Percentiles rank a stretch among this genome's conserved stretches.
These are phyloP conservation scores for Bacillus rossius DNA, from an alignment of 1,140 invertebrate species.

Conservation along the genomic window DNA sequence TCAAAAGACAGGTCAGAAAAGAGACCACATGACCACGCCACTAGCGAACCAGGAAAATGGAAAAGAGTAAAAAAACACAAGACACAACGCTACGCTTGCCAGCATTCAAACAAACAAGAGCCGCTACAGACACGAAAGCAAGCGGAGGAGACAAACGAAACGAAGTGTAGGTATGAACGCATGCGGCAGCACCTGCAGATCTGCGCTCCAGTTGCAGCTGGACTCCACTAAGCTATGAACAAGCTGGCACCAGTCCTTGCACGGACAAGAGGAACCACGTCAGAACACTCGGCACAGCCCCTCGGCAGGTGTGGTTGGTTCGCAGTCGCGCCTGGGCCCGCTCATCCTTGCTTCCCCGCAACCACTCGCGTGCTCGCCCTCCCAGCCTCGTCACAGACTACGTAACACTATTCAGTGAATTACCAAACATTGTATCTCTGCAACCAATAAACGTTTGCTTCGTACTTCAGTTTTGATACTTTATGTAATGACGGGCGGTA, in stretches of 20 bases:
- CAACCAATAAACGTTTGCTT: no score
- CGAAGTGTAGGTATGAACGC: slow-evolving; percentile 1
- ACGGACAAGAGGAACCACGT: slow-evolving; percentile 16
- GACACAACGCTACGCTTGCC: slow-evolving; percentile 13
- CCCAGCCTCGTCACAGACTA: no score
- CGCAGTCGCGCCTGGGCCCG: no score
- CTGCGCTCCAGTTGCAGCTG: slow-evolving; percentile 66
- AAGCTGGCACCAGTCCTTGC: slow-evolving; percentile 70
- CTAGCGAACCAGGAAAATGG: not conserved
- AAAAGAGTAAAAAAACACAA: not conserved
- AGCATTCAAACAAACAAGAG: slow-evolving; percentile 14
- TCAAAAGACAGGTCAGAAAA: slow-evolving; percentile 2
- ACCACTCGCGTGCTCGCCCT: no score
- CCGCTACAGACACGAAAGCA: slow-evolving; percentile 1
- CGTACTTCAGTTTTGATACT: no score
- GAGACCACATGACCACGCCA: not conserved
- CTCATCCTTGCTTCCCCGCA: no score
- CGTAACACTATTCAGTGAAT: no score
- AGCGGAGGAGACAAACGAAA: not conserved
- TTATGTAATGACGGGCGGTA: no score
- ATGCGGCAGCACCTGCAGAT: slow-evolving; percentile 57
- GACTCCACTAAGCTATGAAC: slow-evolving; percentile 72
- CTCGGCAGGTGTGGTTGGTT: no score
- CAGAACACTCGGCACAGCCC: no score
- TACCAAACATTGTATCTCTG: no score